These are phyloP conservation scores for Cyprinus carpio DNA, from an alignment of 2,113 vertebrate species.

Conservation along the genomic window DNA sequence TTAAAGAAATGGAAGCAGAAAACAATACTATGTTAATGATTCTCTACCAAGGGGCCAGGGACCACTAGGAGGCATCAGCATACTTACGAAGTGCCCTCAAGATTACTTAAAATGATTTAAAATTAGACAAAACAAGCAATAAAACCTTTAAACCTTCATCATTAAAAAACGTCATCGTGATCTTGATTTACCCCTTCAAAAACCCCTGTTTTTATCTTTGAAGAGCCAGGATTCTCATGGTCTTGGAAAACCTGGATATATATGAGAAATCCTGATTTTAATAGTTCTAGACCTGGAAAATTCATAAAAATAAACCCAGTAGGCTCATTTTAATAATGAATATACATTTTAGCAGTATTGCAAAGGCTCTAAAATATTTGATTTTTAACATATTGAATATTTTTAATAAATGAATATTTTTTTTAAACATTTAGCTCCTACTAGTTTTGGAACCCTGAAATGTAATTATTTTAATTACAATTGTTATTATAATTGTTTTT, in stretches of 20 bases:
- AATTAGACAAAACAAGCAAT: not conserved
- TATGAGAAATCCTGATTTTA: not conserved
- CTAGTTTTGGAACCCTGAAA: not conserved
- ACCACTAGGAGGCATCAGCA: not conserved
- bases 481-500: not conserved
- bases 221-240: not conserved
- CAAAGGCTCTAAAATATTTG: too few relatives aligned
- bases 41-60: not conserved
- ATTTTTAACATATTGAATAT: too few relatives aligned
- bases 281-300: not conserved
- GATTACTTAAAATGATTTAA: not conserved
- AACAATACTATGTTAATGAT: not conserved
- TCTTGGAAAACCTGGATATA: not conserved
- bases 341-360: not conserved
- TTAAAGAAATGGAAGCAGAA: not conserved
- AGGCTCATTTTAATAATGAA: not conserved
- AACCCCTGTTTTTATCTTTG: not conserved
- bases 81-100: not conserved
- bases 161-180: not conserved
- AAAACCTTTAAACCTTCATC: not conserved
- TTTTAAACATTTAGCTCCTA: too few relatives aligned
- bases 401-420: not conserved
- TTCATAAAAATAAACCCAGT: not conserved
- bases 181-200: not conserved
- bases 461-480: not conserved